Evolutionary conservation across 1,140 invertebrate genomes (phyloP).

Genomic region (Trachelipus rathkii): DNA sequence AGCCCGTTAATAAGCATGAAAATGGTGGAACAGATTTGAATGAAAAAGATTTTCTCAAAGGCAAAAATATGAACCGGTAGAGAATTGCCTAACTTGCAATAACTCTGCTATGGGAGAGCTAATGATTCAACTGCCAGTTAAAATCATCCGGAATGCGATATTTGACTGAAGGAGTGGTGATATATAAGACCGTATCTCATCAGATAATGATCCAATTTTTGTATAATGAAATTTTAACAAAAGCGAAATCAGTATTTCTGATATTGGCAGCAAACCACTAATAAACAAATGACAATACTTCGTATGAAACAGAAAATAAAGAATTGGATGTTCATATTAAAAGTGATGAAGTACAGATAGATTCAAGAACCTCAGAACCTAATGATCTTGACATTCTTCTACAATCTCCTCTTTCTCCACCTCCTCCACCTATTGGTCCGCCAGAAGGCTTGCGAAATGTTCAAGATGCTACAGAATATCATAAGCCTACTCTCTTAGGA

Average conservation of each 20-base stretch:
- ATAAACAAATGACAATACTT: not conserved
- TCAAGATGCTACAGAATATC: slow-evolving; percentile 43
- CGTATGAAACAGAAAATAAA: not conserved
- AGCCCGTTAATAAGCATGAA: not conserved
- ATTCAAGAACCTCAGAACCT: not conserved
- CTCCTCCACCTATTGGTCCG: slow-evolving; percentile 9
- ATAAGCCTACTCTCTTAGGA: slow-evolving; percentile 38
- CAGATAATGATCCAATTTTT: not conserved
- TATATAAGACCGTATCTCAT: not conserved
- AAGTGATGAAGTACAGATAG: not conserved
- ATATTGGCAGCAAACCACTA: not conserved
- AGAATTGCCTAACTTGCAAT: not conserved
- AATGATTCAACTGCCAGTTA: slow-evolving; percentile 3
- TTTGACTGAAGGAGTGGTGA: slow-evolving; percentile 44
- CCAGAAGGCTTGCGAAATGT: slow-evolving; percentile 32
- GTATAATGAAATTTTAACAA: not conserved
- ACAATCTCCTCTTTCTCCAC: not conserved
- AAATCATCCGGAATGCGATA: slow-evolving; percentile 39
- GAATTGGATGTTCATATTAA: not conserved
- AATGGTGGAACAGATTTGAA: too few relatives aligned
- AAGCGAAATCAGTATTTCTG: not conserved
- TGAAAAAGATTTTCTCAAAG: not conserved
- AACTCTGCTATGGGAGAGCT: not conserved
- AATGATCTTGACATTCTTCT: not conserved
- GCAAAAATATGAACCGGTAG: not conserved